A percentile compares a stretch with the other conserved stretches of the same genome.
Evolutionary conservation across 1,140 invertebrate species (phyloP).

Genomic region (Dinothrombium tinctorium): DNA sequence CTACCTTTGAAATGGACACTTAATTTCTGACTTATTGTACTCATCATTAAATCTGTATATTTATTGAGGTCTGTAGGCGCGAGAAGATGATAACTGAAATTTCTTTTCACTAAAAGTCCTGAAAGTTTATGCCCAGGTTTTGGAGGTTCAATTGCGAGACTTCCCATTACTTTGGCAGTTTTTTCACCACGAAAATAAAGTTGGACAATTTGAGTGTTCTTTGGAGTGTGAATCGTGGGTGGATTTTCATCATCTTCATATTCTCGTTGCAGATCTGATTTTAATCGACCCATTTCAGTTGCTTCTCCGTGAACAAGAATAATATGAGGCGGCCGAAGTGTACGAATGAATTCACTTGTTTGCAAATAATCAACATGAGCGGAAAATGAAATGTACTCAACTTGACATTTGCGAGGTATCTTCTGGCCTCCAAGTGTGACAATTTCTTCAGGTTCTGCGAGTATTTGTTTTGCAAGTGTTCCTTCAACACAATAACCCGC

Average conservation of each 20-base stretch:
- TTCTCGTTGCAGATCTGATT: constrained; percentile 74
- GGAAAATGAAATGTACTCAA: constrained; percentile 98
- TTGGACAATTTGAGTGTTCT: constrained; percentile 77
- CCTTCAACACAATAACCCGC: constrained; percentile 99
- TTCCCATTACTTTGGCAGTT: constrained; percentile 89
- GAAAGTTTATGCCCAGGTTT: constrained; percentile 51
- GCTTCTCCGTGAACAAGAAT: constrained; percentile 94
- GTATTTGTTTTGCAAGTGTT: constrained; percentile 83
- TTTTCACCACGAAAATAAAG: constrained; percentile 90
- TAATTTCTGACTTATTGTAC: constrained; percentile 67
- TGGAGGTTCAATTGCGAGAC: constrained; percentile 55
- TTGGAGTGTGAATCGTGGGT: constrained; percentile 84
- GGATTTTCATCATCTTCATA: constrained; percentile 72
- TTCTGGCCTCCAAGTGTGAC: constrained; percentile 84
- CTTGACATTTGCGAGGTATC: constrained; percentile 83
- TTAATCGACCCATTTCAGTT: constrained; percentile 91
- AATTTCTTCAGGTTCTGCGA: constrained; percentile 95
- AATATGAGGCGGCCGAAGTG: constrained; percentile 80
- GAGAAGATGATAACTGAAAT: constrained; percentile 93
- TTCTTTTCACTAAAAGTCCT: constrained; percentile 83
- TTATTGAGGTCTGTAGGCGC: constrained; percentile 71
- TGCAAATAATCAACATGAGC: constrained; percentile 98
- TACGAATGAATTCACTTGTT: constrained; percentile 86
- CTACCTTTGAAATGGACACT: constrained; percentile 64
- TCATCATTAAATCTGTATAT: constrained; percentile 86